Percentiles rank a stretch among this genome's conserved stretches.
phyloP scores from a whole-genome alignment of 2,797 vertebrate species.

The Miichthys miiuy region DNA sequence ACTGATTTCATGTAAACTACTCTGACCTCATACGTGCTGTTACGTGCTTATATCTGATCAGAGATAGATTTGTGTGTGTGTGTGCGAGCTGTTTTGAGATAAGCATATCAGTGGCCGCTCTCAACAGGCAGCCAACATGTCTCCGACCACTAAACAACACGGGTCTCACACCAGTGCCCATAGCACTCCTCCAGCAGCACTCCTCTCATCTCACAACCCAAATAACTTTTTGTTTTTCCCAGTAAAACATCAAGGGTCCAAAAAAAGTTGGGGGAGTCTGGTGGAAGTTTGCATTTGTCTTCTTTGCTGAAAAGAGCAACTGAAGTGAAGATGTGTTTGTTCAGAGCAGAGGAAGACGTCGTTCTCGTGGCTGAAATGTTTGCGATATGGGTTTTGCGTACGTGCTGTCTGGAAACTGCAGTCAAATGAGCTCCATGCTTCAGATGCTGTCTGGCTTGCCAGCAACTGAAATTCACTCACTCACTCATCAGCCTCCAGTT shows the following conservation, averaged over 20 bases:
- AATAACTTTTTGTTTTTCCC: conserved; percentile 37
- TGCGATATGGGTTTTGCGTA: conserved; percentile 63
- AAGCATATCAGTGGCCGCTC: conserved; percentile 42
- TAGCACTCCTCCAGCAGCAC: conserved; percentile 54
- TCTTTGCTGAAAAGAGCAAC: conserved; percentile 45
- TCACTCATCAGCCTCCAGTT: conserved; percentile 47
- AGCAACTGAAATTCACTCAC: conserved; percentile 37
- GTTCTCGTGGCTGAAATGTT: conserved; percentile 55
- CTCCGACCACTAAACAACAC: conserved; percentile 45
- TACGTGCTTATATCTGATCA: conserved; percentile 19
- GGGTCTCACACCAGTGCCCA: conserved; percentile 40
- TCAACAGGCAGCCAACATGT: conserved; percentile 49
- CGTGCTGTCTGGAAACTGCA: conserved; percentile 54
- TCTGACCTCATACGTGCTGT: conserved; percentile 34
- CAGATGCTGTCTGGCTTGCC: conserved; percentile 46
- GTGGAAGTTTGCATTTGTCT: conserved; percentile 47
- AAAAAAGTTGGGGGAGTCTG: conserved; percentile 38
- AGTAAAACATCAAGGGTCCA: conserved; percentile 55
- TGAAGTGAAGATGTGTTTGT: conserved; percentile 48
- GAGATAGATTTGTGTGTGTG: conserved; percentile 9
- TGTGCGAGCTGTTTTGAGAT: conserved; percentile 53
- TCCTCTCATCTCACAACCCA: conserved; percentile 53
- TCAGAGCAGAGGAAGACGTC: conserved; percentile 40
- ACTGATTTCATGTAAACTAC: conserved; percentile 39
- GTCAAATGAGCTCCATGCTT: conserved; percentile 28